Conservation (phyloP, 92 coral and sea anemone species). For the Muricea muricata region DNA sequence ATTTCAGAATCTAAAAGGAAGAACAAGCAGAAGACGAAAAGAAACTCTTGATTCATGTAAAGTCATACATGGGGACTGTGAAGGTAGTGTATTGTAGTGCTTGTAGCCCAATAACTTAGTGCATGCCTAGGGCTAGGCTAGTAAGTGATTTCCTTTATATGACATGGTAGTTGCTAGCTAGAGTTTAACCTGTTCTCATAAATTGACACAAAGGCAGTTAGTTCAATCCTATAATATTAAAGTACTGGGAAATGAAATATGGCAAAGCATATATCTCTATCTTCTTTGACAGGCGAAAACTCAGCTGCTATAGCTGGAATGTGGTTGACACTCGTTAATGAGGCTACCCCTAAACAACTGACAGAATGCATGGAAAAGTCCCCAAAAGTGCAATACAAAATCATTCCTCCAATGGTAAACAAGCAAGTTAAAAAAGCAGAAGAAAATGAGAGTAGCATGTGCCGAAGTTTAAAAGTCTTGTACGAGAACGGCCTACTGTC, state of each 20-base stretch:
- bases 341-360: slow-evolving; percentile 51
- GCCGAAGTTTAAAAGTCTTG: slow-evolving; percentile 51
- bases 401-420: slow-evolving; percentile 48
- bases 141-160: too few relatives aligned
- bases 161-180: too few relatives aligned
- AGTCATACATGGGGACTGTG: slow-evolving; percentile 56
- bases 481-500: slow-evolving; percentile 55
- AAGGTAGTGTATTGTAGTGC: background rate
- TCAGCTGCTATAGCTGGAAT: slow-evolving; percentile 59
- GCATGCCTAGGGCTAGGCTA: background rate
- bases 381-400: background rate
- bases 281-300: background rate
- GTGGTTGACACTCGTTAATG: slow-evolving; percentile 64
- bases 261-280: too few relatives aligned
- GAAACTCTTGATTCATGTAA: slow-evolving; percentile 73
- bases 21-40: slow-evolving; percentile 64
- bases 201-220: too few relatives aligned
- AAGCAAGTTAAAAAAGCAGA: slow-evolving; percentile 24
- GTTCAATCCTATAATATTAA: too few relatives aligned
- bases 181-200: too few relatives aligned
- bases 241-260: too few relatives aligned
- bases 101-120: too few relatives aligned
- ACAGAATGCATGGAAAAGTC: slow-evolving; percentile 11
- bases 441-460: slow-evolving; percentile 27
- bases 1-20: slow-evolving; percentile 29